Conservation (phyloP, 2,113 vertebrate species). For the Otus sunia region DNA sequence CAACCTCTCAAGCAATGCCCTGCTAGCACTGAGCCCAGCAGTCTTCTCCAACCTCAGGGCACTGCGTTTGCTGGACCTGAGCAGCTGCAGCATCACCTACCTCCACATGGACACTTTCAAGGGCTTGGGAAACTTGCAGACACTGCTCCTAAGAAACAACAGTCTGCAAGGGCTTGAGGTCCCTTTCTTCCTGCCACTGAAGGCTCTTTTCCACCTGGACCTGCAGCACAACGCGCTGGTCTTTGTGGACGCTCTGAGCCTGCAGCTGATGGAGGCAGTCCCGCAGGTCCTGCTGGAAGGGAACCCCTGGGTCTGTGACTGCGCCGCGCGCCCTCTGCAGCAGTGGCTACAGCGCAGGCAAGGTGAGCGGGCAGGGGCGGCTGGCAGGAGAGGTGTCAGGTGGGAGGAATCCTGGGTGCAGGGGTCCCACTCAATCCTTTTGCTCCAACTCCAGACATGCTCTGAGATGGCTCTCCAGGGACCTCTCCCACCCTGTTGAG, state of each 20-base stretch:
- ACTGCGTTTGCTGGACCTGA: slow-evolving; percentile 68
- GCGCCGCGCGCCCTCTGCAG: neutral
- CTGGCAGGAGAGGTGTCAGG: accelerated
- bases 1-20: slow-evolving; percentile 73
- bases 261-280: slow-evolving; percentile 32
- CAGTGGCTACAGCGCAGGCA: slow-evolving; percentile 8
- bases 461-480: neutral
- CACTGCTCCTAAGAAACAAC: slow-evolving; percentile 60
- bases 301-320: slow-evolving; percentile 16
- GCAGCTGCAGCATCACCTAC: slow-evolving; percentile 55
- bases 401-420: neutral
- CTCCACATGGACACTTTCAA: slow-evolving; percentile 42
- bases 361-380: neutral
- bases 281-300: neutral
- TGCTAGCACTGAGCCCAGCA: slow-evolving; percentile 70
- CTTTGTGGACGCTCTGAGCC: neutral
- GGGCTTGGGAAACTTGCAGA: slow-evolving; percentile 62
- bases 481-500: neutral
- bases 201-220: slow-evolving; percentile 50
- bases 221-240: slow-evolving; percentile 26
- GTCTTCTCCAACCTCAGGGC: slow-evolving; percentile 56
- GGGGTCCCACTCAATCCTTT: neutral
- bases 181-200: neutral
- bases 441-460: neutral
- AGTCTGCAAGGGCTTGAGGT: slow-evolving; percentile 17